These are phyloP conservation scores for Neoascia interrupta DNA, from an alignment of 2,888 invertebrate genomes.

Conservation along the genomic window DNA sequence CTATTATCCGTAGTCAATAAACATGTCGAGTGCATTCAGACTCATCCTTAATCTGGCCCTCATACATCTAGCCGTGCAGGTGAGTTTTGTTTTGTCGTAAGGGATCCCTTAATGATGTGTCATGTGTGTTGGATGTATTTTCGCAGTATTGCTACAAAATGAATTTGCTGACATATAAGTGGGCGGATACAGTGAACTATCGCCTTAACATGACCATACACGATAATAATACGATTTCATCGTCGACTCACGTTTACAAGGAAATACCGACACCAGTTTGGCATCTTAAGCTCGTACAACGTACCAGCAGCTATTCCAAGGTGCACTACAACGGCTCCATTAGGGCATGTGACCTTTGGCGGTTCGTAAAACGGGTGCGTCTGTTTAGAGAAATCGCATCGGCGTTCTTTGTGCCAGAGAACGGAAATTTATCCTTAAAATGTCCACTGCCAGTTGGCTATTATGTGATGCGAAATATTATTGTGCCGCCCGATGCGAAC, in stretches of 20 bases:
- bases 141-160: constrained; percentile 73
- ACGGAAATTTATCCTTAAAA: constrained; percentile 73
- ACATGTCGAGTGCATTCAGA: constrained; percentile 2
- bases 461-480: constrained; percentile 72
- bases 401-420: constrained; percentile 69
- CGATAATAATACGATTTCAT: constrained; percentile 72
- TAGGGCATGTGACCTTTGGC: constrained; percentile 74
- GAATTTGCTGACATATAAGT: constrained; percentile 68
- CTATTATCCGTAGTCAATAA: neutral
- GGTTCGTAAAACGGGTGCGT: constrained; percentile 72
- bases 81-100: too few species aligned
- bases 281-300: constrained; percentile 72
- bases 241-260: constrained; percentile 61
- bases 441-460: constrained; percentile 73
- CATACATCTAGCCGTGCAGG: constrained; percentile 12
- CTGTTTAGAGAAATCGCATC: constrained; percentile 73
- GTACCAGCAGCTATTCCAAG: constrained; percentile 40
- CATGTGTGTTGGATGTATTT: neutral
- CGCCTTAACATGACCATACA: constrained; percentile 68
- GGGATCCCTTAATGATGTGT: too few species aligned
- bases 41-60: neutral
- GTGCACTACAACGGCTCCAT: constrained; percentile 72
- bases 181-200: constrained; percentile 72
- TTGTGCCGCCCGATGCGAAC: constrained; percentile 72
- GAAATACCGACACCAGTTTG: constrained; percentile 73